These are phyloP conservation scores for Platysteira castanea DNA, from an alignment of 2,113 vertebrate species.

Conservation along the genomic window DNA sequence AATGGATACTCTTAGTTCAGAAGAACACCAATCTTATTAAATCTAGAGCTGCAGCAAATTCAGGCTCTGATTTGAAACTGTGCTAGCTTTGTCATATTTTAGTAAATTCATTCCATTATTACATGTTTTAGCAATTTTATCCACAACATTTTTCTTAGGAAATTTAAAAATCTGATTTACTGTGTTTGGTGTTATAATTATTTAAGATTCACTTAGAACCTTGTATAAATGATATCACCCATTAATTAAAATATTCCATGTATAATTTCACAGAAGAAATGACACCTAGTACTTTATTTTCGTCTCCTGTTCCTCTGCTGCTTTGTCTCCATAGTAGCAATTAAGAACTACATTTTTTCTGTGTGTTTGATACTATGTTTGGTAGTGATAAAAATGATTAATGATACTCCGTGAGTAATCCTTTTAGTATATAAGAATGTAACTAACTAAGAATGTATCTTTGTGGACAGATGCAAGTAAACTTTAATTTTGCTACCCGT, in stretches of 20 bases:
- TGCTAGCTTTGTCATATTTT: neutral
- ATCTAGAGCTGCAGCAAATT: neutral
- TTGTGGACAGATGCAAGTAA: neutral
- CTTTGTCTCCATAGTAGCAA: conserved; percentile 36
- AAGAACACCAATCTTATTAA: neutral
- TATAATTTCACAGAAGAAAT: neutral
- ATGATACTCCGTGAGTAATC: neutral
- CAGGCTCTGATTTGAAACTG: neutral
- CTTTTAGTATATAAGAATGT: neutral
- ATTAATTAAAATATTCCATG: neutral
- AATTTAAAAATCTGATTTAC: neutral
- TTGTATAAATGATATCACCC: neutral
- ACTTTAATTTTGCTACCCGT: neutral
- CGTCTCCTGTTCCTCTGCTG: neutral
- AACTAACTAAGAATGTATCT: neutral
- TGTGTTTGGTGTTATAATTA: neutral
- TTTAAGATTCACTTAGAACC: neutral
- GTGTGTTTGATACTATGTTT: conserved; percentile 1
- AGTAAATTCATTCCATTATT: neutral
- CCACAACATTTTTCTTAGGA: neutral
- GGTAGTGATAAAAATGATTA: conserved; percentile 29
- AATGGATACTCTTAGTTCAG: neutral
- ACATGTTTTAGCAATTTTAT: neutral
- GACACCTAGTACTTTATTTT: conserved; percentile 24
- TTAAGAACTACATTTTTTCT: conserved; percentile 20